Evolutionary conservation across 2,888 invertebrate species (phyloP).

Genomic region (Lasioglossum villosulum): DNA sequence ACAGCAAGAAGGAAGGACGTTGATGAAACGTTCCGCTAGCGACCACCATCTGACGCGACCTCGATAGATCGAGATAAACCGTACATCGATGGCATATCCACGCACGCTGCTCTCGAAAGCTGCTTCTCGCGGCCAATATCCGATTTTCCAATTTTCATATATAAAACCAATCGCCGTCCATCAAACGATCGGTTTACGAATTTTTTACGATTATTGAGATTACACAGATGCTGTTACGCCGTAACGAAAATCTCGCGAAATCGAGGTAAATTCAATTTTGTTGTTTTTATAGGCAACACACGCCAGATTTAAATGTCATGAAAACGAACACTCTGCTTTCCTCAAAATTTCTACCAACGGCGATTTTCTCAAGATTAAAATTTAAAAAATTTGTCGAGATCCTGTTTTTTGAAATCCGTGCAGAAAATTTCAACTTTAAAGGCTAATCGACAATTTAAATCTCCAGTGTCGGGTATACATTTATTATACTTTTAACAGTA

Average conservation of each 20-base stretch:
- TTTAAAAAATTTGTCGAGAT: too few relatives aligned
- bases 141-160: neutral
- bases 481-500: too few relatives aligned
- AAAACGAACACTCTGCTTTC: neutral
- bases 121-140: neutral
- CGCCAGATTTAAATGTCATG: neutral
- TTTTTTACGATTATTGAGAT: neutral
- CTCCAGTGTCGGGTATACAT: too few relatives aligned
- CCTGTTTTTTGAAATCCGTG: too few relatives aligned
- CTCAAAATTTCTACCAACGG: neutral
- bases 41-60: slow-evolving; percentile 66
- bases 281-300: too few relatives aligned
- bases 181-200: neutral
- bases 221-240: neutral
- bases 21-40: slow-evolving; percentile 66
- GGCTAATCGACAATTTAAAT: too few relatives aligned
- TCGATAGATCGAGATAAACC: slow-evolving; percentile 68
- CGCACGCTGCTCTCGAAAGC: neutral
- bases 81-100: slow-evolving; percentile 45
- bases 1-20: slow-evolving; percentile 51
- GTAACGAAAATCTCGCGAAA: neutral
- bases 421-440: too few relatives aligned
- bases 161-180: neutral
- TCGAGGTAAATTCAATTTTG: neutral
- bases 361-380: too few relatives aligned